These are phyloP conservation scores for Picathartes gymnocephalus DNA, from an alignment of 2,113 vertebrate species.

Conservation along the genomic window DNA sequence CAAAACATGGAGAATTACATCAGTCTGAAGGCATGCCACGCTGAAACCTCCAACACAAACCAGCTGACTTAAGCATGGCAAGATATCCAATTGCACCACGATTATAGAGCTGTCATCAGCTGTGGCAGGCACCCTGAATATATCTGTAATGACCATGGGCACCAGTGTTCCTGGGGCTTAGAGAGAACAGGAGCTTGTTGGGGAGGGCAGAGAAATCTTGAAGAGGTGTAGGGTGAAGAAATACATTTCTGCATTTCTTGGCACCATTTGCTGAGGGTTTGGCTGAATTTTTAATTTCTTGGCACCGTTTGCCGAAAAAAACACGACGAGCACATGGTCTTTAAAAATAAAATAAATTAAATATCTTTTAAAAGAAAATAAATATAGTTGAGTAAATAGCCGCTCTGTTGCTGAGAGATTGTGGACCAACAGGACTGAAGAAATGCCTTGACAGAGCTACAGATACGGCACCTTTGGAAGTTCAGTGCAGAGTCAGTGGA, in stretches of 20 bases:
- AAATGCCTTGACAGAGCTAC: neutral
- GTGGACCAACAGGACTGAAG: neutral
- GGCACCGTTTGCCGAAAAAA: neutral
- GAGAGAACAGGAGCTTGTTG: neutral
- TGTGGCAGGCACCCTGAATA: neutral
- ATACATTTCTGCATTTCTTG: neutral
- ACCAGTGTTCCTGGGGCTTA: neutral
- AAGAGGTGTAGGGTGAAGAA: neutral
- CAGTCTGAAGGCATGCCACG: neutral
- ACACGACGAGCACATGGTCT: neutral
- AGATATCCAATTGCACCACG: neutral
- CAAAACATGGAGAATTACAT: conserved; percentile 12
- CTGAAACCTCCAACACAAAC: conserved; percentile 24
- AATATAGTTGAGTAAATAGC: neutral
- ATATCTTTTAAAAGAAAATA: neutral
- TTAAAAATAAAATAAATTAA: neutral
- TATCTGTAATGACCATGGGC: neutral
- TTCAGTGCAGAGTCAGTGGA: neutral
- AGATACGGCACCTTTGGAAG: neutral
- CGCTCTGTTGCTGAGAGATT: neutral
- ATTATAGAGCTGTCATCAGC: conserved; percentile 39
- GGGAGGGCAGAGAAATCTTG: neutral
- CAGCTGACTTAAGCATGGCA: conserved; percentile 2
- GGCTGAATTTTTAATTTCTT: neutral
- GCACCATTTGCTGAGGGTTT: fast-evolving